Percentiles rank a stretch among this genome's conserved stretches.
These are phyloP conservation scores for Sebastiscus albofasciatus DNA, from an alignment of 2,797 vertebrate species.

Conservation along the genomic window DNA sequence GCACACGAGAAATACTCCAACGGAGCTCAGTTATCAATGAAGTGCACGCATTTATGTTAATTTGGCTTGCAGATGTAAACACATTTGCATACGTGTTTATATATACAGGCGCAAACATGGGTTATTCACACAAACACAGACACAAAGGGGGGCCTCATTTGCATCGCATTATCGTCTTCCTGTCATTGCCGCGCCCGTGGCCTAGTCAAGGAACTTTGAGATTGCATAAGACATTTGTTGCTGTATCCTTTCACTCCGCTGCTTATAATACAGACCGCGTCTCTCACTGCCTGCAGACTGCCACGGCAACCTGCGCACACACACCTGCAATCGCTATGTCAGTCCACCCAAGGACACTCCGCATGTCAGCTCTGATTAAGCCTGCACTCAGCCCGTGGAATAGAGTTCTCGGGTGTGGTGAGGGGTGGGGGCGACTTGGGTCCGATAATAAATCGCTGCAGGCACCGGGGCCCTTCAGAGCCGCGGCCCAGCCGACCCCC, in stretches of 20 bases:
- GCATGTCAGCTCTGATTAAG: slow-evolving; percentile 77
- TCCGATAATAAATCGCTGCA: slow-evolving; percentile 78
- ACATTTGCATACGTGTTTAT: slow-evolving; percentile 34
- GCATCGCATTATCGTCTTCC: slow-evolving; percentile 7
- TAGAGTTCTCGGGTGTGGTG: slow-evolving; percentile 60
- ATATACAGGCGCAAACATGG: slow-evolving; percentile 8
- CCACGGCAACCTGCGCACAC: slow-evolving; percentile 19
- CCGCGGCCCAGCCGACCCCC: slow-evolving; percentile 65
- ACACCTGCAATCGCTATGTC: slow-evolving; percentile 56
- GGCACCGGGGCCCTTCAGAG: slow-evolving; percentile 70
- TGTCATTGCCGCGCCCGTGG: not conserved
- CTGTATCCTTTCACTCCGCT: slow-evolving; percentile 27
- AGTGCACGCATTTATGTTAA: slow-evolving; percentile 31
- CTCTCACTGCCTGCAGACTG: slow-evolving; percentile 28
- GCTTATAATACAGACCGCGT: slow-evolving; percentile 44
- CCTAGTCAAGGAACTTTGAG: slow-evolving; percentile 2
- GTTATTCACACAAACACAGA: slow-evolving; percentile 5
- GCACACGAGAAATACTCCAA: slow-evolving; percentile 24
- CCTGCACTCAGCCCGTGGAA: slow-evolving; percentile 64
- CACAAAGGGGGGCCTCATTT: slow-evolving; percentile 10
- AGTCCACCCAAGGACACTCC: slow-evolving; percentile 70
- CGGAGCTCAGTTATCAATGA: slow-evolving; percentile 22
- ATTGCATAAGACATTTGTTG: slow-evolving; percentile 30
- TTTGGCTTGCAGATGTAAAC: slow-evolving; percentile 30
- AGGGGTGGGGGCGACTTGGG: slow-evolving; percentile 56